Conservation (phyloP, 2,888 invertebrate genomes). For the Listrodromus nycthemerus region DNA sequence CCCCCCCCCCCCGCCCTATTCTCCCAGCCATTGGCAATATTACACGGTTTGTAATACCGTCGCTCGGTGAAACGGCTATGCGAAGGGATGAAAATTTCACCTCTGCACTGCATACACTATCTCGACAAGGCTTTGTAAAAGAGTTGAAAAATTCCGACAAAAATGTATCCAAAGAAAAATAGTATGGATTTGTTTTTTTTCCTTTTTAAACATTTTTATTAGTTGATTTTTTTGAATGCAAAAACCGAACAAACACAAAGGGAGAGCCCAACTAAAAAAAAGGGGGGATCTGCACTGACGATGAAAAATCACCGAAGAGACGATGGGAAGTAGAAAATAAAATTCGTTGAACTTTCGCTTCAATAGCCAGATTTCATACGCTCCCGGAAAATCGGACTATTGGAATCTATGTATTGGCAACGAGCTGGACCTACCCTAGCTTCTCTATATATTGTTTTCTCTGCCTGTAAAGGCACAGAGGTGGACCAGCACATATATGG, state of each 20-base stretch:
- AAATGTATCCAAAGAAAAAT: slow-evolving; percentile 14
- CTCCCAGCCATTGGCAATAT: slow-evolving; percentile 67
- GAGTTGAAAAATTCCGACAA: slow-evolving; percentile 1
- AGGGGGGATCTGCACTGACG: slow-evolving; percentile 61
- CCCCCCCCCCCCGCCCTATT: slow-evolving; percentile 1
- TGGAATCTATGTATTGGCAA: neutral
- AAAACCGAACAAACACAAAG: slow-evolving; percentile 45
- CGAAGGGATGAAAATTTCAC: slow-evolving; percentile 4
- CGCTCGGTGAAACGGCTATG: slow-evolving; percentile 25
- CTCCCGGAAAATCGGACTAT: neutral
- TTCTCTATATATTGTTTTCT: neutral
- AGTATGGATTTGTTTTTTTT: slow-evolving; percentile 59
- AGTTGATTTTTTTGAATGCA: slow-evolving; percentile 1
- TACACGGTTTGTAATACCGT: slow-evolving; percentile 69
- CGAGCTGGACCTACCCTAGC: neutral
- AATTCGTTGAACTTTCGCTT: neutral
- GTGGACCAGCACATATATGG: neutral
- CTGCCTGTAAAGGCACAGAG: no score
- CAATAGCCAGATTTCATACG: neutral
- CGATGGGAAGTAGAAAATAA: neutral
- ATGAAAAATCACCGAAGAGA: neutral
- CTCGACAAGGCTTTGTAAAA: neutral
- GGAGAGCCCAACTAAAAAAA: slow-evolving; percentile 62
- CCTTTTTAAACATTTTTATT: neutral
- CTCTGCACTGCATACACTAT: neutral